Evolutionary conservation across 2,797 vertebrate species (phyloP), one percentile per base, ranked within the genome.

Genomic region (Dromococcyx pavoninus): DNA sequence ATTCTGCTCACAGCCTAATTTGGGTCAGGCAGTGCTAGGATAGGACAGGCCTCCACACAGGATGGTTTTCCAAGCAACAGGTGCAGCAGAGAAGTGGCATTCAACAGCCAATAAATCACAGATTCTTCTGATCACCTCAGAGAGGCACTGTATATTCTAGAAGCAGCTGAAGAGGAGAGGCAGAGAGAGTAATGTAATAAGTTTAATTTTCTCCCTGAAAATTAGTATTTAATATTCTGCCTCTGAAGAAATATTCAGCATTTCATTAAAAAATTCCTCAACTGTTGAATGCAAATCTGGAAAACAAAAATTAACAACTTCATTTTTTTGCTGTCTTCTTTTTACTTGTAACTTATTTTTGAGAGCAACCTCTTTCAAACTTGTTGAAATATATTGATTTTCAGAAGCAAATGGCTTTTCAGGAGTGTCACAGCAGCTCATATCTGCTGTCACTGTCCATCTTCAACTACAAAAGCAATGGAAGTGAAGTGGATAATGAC

Each of bases 341-440:
- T 24, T 91, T 87, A 46, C 57, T 88, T 71, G 15, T 53, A 87
- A 85, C 41, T 71, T 86, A n/a, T 74, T 28, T 91, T 51, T 46
- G 37, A 33, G n/a, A 88, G 32, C 61, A 79, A 79, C 21, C 27
- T 44, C 24, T 71, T 80, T 74, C 30, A 88, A 86, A 74, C 33
- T 76, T 83, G 18, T 71, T 92, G 72, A 89, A 51, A 58, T 79
- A 37, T 21, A 86, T 88, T 69, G 65, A 89, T 93, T 92, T 91
- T 87, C 57, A 89, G 71, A 81, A 74, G 61, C 19, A 83, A 77
- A 28, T 53, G 53, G 17, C n/a, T 82, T 83, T 94, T 67, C 48
- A 87, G 44, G 37, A 61, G 18, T 74, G 57, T 44, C 81, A 74
- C 17, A 74, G 62, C 41, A 72, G 11, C 58, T 89, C 69, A 51